Conservation (phyloP, 2,113 vertebrate genomes). For the Conger conger region DNA sequence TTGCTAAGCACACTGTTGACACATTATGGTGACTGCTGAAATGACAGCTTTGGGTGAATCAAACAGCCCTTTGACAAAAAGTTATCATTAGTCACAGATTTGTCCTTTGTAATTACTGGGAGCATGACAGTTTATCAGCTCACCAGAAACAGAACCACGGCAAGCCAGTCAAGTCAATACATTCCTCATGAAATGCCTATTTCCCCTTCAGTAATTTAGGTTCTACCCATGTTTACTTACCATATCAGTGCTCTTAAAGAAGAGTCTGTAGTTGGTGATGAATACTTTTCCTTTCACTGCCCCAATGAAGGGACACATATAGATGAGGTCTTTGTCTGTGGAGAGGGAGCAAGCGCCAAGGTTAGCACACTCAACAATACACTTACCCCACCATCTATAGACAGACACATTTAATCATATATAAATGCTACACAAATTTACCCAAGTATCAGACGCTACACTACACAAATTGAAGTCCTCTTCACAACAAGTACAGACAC, state of each 20-base stretch:
- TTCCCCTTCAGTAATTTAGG: neutral
- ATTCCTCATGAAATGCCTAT: neutral
- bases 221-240: constrained; percentile 53
- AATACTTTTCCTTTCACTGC: constrained; percentile 75
- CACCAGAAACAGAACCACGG: neutral
- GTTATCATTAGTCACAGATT: neutral
- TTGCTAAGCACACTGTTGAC: neutral
- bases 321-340: constrained; percentile 77
- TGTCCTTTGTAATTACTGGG: constrained; percentile 5
- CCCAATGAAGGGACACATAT: constrained; percentile 73
- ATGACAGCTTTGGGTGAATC: neutral
- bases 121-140: neutral
- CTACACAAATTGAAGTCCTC: neutral
- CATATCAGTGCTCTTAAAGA: constrained; percentile 71
- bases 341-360: neutral
- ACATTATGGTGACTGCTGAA: neutral
- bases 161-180: neutral
- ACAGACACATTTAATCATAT: neutral
- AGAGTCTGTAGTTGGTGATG: constrained; percentile 78
- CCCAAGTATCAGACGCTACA: neutral
- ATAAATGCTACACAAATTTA: neutral
- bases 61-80: constrained; percentile 3
- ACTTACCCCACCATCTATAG: neutral
- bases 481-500: too few species aligned
- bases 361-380: neutral